Conservation (phyloP, 1,140 invertebrate species). For the Drosophila pectinifera region DNA sequence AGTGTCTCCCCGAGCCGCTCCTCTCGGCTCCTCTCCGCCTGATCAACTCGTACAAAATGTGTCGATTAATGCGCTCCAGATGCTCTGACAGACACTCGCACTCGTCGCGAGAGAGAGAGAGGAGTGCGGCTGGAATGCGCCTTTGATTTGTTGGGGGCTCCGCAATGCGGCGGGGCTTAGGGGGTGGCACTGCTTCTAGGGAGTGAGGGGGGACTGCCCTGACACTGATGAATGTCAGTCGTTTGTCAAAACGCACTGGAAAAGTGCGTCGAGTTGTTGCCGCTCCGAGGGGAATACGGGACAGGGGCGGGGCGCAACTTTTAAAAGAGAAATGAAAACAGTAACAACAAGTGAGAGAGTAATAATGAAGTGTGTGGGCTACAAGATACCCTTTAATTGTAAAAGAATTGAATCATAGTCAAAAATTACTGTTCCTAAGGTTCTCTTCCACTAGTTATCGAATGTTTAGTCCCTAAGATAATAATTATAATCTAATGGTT, state of each 20-base stretch:
- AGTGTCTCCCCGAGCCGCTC: constrained; percentile 10
- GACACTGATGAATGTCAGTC: constrained; percentile 83
- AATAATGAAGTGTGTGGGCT: background rate
- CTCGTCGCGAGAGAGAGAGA: constrained; percentile 35
- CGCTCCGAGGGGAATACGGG: constrained; percentile 18
- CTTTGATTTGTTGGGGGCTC: constrained; percentile 77
- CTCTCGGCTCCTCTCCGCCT: constrained; percentile 16
- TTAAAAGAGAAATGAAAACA: constrained; percentile 59
- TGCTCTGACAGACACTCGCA: constrained; percentile 59
- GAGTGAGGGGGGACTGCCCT: constrained; percentile 24
- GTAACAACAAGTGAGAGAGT: constrained; percentile 45
- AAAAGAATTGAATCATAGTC: too few relatives aligned
- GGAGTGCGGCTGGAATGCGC: constrained; percentile 68
- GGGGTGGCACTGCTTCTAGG: background rate
- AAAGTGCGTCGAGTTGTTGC: constrained; percentile 63
- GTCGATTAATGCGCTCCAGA: constrained; percentile 82
- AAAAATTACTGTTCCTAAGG: background rate
- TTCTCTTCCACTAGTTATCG: background rate
- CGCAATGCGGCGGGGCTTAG: constrained; percentile 15
- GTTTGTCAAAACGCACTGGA: constrained; percentile 81
- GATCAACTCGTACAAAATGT: constrained; percentile 77
- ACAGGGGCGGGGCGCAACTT: background rate
- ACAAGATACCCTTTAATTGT: background rate
- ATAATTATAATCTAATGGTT: too few relatives aligned
- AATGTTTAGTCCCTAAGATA: too few relatives aligned